These are phyloP conservation scores for Eurosta solidaginis DNA, from an alignment of 1,140 invertebrate species.

Conservation along the genomic window DNA sequence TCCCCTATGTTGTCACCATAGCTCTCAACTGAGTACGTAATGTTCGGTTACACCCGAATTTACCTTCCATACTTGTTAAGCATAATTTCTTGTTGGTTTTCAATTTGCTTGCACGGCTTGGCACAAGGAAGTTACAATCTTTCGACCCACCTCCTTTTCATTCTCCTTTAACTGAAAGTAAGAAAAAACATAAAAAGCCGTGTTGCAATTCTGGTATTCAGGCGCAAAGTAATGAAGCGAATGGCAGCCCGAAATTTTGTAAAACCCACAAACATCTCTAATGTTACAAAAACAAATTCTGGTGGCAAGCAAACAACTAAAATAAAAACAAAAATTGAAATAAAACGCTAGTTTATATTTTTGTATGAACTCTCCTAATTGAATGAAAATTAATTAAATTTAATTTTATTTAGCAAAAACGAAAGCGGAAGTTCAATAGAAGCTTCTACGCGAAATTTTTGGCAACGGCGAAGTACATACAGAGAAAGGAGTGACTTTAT, in stretches of 20 bases:
- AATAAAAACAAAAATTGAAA: not conserved
- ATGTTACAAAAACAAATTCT: not conserved
- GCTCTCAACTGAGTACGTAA: no score
- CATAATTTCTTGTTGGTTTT: not conserved
- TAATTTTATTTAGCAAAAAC: not conserved
- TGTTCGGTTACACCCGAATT: not conserved
- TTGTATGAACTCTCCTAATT: conserved; percentile 24
- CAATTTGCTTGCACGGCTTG: not conserved
- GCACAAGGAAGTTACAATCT: not conserved
- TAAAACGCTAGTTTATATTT: not conserved
- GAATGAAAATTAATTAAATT: conserved; percentile 26
- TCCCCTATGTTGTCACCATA: no score
- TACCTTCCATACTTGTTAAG: not conserved
- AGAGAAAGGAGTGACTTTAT: no score
- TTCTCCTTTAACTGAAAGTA: no score
- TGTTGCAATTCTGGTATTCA: not conserved
- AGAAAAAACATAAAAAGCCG: not conserved
- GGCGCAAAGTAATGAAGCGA: conserved; percentile 1
- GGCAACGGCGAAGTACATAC: not conserved
- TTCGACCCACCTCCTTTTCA: not conserved
- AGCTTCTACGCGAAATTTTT: not conserved
- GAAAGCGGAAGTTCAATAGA: not conserved
- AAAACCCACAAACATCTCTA: not conserved
- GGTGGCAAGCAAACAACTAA: not conserved
- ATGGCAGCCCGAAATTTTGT: not conserved